Evolutionary conservation across 2,888 invertebrate species (phyloP), one percentile per base, ranked within the genome.

Genomic region (Megastigmus dorsalis): DNA sequence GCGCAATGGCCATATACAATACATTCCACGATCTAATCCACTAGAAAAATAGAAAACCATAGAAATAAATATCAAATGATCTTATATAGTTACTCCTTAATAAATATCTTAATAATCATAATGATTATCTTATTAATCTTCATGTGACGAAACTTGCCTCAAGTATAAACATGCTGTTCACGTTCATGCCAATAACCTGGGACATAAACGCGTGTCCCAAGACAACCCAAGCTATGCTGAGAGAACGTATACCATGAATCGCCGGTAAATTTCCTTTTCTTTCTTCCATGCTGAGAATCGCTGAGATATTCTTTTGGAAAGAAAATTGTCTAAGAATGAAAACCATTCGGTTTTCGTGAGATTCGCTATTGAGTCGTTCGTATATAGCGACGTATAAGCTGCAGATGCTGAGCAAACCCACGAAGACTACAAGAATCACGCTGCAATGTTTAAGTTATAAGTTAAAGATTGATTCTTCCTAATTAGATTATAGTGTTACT

Each of bases 241-340:
- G 77, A 76, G 89, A 89, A 38, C 91, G 85, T 5, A 92, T 86
- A 9, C 91, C 91, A 78, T 91, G 89, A 10, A 91, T 78, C 48
- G 85, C 86, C 0, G 84, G 82, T 23, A 90, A 79, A 18, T 84
- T 83, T 2, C 83, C 84, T 2, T 78, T 57, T 0, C 81, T 77
- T 0, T 74, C 43, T 33, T 81, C 55, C 0, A 85, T 87, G 18
- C 75, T 82, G 15, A 89, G 71, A 66, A 89, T 81, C 71, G 87
- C 86, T 3, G 77, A 78, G 0, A 84, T 84, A 77, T 89, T 89
- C 5, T 84, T 85, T 69, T 85, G 85, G 3, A 88, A 36, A 0
- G 90, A 89, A 79, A 90, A 89, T 2, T 87, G 80, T 6, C 83
- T 50, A 1, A 88, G 75, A 7, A 77, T 33, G 2, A 33, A 0